A percentile compares a stretch with the other conserved stretches of the same genome.
Conservation (phyloP, 2,888 invertebrate genomes). For the Phytoseiulus persimilis region DNA sequence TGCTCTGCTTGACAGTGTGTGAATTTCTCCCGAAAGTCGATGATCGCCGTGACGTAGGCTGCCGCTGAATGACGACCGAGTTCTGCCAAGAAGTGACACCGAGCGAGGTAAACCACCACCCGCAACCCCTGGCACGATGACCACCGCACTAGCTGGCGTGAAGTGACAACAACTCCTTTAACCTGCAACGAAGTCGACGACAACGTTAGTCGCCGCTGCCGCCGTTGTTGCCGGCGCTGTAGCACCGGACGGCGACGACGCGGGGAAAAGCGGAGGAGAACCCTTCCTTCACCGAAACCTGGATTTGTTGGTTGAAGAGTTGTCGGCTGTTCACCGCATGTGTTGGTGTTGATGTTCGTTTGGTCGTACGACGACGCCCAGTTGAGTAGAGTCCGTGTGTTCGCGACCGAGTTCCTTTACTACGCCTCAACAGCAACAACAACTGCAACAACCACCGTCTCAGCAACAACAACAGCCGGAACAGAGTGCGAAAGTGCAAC, state of each 20-base stretch:
- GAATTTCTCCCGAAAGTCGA: no score
- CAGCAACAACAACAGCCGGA: slow-evolving; percentile 14
- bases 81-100: no score
- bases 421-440: neutral
- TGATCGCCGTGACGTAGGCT: no score
- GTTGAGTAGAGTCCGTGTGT: slow-evolving; percentile 5
- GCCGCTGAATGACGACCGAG: no score
- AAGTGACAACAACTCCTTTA: neutral
- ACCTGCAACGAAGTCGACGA: neutral
- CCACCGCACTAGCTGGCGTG: neutral
- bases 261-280: no score
- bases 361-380: neutral
- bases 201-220: no score
- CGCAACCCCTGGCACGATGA: neutral
- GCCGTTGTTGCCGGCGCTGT: no score
- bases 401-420: neutral
- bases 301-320: neutral
- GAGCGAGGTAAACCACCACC: no score
- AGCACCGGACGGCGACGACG: no score
- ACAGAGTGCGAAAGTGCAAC: neutral
- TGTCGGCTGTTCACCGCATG: neutral
- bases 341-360: slow-evolving; percentile 5
- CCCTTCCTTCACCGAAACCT: neutral
- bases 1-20: no score
- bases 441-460: neutral